Conservation (phyloP, 2,797 vertebrate species). For the Antrozous pallidus region DNA sequence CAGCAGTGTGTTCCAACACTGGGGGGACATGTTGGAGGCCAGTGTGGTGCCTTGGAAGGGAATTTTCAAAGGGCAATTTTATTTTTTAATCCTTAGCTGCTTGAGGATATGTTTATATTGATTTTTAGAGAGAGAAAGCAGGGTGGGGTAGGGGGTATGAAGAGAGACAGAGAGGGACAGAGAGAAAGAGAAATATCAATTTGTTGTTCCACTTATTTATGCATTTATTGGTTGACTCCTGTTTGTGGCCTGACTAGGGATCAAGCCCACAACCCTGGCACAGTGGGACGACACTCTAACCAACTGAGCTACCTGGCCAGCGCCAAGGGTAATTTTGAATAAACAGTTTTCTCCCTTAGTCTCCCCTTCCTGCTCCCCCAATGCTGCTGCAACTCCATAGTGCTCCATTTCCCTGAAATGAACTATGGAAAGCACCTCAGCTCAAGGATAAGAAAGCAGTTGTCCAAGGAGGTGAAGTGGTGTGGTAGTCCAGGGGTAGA, state of each 20-base stretch:
- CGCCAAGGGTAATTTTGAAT: neutral
- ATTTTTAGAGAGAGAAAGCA: neutral
- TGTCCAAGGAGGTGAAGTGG: neutral
- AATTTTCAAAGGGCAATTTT: neutral
- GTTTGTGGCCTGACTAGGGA: neutral
- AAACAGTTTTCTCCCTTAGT: neutral
- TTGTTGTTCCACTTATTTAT: neutral
- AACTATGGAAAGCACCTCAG: neutral
- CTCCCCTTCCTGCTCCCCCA: neutral
- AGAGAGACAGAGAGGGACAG: neutral
- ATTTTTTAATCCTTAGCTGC: neutral
- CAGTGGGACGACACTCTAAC: neutral
- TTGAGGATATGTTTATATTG: neutral
- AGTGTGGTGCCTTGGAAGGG: neutral
- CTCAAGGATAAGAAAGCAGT: neutral
- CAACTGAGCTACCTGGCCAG: neutral
- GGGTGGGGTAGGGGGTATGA: too few relatives aligned
- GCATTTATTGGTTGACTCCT: neutral
- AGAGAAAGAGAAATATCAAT: neutral
- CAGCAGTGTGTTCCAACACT: fast-evolving
- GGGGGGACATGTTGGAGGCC: neutral
- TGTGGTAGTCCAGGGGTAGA: too few relatives aligned
- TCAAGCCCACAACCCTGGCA: neutral
- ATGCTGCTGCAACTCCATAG: neutral
- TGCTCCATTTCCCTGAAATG: neutral